Evolutionary conservation across 2,888 invertebrate genomes (phyloP).

Genomic region (Torymus texanus): DNA sequence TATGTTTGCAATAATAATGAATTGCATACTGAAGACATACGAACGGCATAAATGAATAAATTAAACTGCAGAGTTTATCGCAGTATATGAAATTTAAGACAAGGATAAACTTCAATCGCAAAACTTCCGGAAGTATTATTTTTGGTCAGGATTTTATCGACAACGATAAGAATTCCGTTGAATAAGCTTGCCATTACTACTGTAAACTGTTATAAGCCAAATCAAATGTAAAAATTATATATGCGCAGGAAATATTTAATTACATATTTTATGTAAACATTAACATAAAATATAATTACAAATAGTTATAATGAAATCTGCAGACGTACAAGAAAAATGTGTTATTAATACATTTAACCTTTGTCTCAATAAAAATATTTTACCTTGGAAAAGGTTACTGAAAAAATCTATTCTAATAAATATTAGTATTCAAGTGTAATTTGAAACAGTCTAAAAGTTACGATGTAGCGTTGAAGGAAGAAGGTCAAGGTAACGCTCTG

Average conservation of each 20-base stretch:
- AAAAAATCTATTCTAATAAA: not conserved
- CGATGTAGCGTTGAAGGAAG: slow-evolving; percentile 25
- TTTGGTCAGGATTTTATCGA: slow-evolving; percentile 30
- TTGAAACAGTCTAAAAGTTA: slow-evolving; percentile 2
- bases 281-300: no score
- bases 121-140: slow-evolving; percentile 27
- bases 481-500: slow-evolving; percentile 43
- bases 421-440: not conserved
- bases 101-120: slow-evolving; percentile 8
- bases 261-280: no score
- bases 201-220: not conserved
- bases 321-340: no score
- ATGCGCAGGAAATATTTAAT: not conserved
- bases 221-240: not conserved
- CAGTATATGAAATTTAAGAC: no score
- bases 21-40: no score
- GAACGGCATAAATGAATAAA: no score
- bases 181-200: not conserved
- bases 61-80: no score
- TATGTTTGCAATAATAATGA: no score
- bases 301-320: no score
- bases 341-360: no score
- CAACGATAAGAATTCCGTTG: slow-evolving; percentile 16
- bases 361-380: no score
- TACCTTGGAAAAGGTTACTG: no score